These are phyloP conservation scores for Regulus satrapa DNA, from an alignment of 2,113 vertebrate species.

Conservation along the genomic window DNA sequence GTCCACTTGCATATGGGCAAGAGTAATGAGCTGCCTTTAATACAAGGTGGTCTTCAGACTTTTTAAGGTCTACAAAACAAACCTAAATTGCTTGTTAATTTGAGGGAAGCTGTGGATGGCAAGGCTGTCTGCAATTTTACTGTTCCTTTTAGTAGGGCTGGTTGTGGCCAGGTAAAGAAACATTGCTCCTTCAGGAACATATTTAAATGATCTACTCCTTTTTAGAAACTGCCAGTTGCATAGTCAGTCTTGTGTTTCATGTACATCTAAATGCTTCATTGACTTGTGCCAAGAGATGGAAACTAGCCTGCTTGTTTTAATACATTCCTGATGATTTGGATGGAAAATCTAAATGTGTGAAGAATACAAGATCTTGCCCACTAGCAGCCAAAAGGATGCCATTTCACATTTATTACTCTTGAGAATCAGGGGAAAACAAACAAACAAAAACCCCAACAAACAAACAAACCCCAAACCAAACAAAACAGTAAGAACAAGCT, in stretches of 20 bases:
- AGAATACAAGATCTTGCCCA: not conserved
- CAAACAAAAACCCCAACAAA: not conserved
- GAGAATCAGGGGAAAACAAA: not conserved
- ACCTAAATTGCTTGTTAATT: not conserved
- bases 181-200: not conserved
- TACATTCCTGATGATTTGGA: not conserved
- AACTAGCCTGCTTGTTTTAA: not conserved
- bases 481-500: not conserved
- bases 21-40: not conserved
- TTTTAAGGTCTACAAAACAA: not conserved
- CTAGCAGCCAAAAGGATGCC: not conserved
- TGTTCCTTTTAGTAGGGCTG: not conserved
- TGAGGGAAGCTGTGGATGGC: not conserved
- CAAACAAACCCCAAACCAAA: not conserved
- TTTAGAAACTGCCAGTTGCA: not conserved
- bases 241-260: not conserved
- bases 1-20: not conserved
- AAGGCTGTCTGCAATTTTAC: not conserved
- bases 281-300: not conserved
- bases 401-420: not conserved
- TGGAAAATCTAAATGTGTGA: not conserved
- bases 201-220: not conserved
- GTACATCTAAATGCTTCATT: not conserved
- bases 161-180: not conserved
- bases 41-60: not conserved